These are phyloP conservation scores for Daboia siamensis DNA, from an alignment of 2,113 vertebrate genomes.

Conservation along the genomic window DNA sequence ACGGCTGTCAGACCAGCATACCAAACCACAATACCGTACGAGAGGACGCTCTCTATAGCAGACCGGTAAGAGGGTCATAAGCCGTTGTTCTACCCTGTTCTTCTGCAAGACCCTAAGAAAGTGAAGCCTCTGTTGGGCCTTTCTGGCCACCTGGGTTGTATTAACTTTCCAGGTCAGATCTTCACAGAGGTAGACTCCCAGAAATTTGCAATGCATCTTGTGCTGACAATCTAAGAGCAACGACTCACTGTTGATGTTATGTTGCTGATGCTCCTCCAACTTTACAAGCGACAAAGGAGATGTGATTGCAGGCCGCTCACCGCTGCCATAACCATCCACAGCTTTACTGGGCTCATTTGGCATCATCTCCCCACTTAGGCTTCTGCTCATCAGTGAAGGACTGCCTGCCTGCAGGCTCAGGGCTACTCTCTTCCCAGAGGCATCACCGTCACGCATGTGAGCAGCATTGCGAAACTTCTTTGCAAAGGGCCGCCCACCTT, in stretches of 20 bases:
- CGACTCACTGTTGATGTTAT: constrained; percentile 73
- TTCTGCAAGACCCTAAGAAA: too few species aligned
- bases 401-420: constrained; percentile 54
- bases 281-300: constrained; percentile 64
- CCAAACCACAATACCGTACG: too few species aligned
- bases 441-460: constrained; percentile 58
- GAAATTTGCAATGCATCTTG: background rate
- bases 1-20: too few species aligned
- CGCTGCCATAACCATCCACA: constrained; percentile 42
- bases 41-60: too few species aligned
- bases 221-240: background rate
- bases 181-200: too few species aligned
- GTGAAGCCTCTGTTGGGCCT: too few species aligned
- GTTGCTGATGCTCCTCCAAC: constrained; percentile 69
- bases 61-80: too few species aligned
- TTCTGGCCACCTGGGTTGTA: too few species aligned
- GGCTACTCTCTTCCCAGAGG: constrained; percentile 40
- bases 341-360: constrained; percentile 46
- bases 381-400: constrained; percentile 53
- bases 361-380: constrained; percentile 47
- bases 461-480: constrained; percentile 81
- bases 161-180: too few species aligned
- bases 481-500: constrained; percentile 79
- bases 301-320: constrained; percentile 55
- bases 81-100: too few species aligned